Percentiles rank a stretch among this genome's conserved stretches.
These are phyloP conservation scores for Rhipidura dahli DNA, from an alignment of 2,113 vertebrate species.

Conservation along the genomic window DNA sequence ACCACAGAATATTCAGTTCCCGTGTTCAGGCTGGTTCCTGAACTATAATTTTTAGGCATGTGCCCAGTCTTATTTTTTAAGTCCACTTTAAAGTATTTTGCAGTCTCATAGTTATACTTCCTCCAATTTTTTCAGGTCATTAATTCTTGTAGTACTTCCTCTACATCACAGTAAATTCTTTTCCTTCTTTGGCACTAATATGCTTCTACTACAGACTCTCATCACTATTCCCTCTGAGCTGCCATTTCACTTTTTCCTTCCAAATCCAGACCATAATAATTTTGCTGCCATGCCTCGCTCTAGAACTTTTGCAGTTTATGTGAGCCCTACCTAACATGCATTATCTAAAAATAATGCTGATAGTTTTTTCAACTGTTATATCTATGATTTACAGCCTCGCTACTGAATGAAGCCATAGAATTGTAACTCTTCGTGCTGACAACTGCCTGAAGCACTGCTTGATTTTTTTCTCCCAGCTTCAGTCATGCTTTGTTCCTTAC, in stretches of 20 bases:
- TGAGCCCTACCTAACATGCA: neutral
- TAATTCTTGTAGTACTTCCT: neutral
- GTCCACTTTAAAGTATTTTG: neutral
- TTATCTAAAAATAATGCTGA: neutral
- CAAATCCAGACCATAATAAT: neutral
- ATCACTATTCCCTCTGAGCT: neutral
- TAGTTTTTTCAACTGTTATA: neutral
- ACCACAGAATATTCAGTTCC: neutral
- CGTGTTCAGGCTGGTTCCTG: neutral
- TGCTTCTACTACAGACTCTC: neutral
- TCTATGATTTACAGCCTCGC: neutral
- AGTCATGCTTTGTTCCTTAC: neutral
- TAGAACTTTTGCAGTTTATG: neutral
- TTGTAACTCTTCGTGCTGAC: neutral
- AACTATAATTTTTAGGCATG: neutral
- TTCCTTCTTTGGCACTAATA: neutral
- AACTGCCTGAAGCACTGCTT: neutral
- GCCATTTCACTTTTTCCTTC: neutral
- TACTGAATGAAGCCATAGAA: neutral
- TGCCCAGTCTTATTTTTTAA: neutral
- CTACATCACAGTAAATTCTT: neutral
- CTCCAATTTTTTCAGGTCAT: neutral
- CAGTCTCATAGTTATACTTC: neutral
- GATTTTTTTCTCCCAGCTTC: neutral
- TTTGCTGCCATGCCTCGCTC: neutral